phyloP scores from a whole-genome alignment of 2,113 vertebrate species.

The Trogon surrucura region DNA sequence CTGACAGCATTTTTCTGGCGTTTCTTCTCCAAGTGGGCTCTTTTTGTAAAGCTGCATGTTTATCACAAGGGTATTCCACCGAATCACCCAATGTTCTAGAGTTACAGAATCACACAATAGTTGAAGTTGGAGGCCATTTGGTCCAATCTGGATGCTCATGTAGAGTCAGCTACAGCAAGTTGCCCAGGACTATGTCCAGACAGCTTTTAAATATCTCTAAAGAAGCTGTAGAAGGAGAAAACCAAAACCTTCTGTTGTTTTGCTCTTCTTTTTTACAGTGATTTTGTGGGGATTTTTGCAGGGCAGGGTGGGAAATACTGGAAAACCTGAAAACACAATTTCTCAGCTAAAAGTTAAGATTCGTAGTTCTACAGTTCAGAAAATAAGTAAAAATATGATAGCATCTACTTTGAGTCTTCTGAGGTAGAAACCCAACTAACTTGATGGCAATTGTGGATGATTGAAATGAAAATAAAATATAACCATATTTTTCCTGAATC shows the following conservation, averaged over 20 bases:
- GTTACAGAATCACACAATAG: not conserved
- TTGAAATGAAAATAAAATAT: not conserved
- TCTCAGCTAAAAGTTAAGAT: not conserved
- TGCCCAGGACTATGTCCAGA: not conserved
- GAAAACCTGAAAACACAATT: not conserved
- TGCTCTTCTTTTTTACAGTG: not conserved
- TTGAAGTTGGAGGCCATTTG: not conserved
- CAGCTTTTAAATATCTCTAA: not conserved
- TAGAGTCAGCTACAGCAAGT: not conserved
- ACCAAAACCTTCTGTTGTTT: not conserved
- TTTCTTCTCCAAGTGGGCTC: not conserved
- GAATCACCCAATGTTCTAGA: fast-evolving
- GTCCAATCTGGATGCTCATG: fast-evolving
- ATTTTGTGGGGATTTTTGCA: fast-evolving
- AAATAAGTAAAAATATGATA: not conserved
- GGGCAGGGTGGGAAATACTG: fast-evolving
- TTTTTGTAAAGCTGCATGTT: not conserved
- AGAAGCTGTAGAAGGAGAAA: not conserved
- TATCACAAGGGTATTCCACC: not conserved
- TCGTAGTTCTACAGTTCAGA: not conserved
- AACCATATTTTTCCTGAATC: not conserved
- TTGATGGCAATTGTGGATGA: not conserved
- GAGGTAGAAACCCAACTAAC: not conserved
- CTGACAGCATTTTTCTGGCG: not conserved
- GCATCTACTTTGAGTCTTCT: not conserved